A percentile compares a stretch with the other conserved stretches of the same genome.
These are phyloP conservation scores for Tinea trinotella DNA, from an alignment of 2,888 invertebrate species.

Conservation along the genomic window DNA sequence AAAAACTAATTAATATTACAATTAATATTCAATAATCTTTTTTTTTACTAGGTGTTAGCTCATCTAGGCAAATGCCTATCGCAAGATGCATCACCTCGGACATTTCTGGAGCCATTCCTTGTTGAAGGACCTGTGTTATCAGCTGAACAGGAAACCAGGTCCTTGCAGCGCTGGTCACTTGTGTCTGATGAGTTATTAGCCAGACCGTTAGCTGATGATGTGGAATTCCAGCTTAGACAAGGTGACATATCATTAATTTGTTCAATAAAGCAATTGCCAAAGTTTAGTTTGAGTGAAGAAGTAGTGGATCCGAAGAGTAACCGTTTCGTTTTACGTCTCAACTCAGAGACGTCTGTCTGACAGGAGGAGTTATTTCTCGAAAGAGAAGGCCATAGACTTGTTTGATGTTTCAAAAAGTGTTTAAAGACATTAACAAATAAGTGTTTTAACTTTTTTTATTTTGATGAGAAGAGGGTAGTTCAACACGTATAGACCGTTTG, in stretches of 20 bases:
- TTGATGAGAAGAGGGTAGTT: too few species aligned
- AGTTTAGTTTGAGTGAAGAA: constrained; percentile 95
- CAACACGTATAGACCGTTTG: too few species aligned
- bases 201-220: constrained; percentile 85
- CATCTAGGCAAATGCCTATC: constrained; percentile 93
- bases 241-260: constrained; percentile 94
- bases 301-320: constrained; percentile 96
- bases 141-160: constrained; percentile 85
- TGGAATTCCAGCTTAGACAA: constrained; percentile 92
- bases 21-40: not conserved
- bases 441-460: too few species aligned
- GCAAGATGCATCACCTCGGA: constrained; percentile 93
- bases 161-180: constrained; percentile 95
- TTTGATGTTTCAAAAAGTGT: constrained; percentile 45
- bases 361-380: constrained; percentile 45
- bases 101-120: constrained; percentile 95
- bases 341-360: constrained; percentile 98
- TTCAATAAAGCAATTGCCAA: constrained; percentile 87
- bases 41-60: constrained; percentile 78
- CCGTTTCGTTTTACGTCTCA: constrained; percentile 93
- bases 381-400: constrained; percentile 45
- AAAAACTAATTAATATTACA: not conserved
- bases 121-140: constrained; percentile 88
- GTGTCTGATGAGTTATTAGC: constrained; percentile 94
- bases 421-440: too few species aligned